phyloP scores from a whole-genome alignment of 2,888 invertebrate species.

The Galerucella pusilla region DNA sequence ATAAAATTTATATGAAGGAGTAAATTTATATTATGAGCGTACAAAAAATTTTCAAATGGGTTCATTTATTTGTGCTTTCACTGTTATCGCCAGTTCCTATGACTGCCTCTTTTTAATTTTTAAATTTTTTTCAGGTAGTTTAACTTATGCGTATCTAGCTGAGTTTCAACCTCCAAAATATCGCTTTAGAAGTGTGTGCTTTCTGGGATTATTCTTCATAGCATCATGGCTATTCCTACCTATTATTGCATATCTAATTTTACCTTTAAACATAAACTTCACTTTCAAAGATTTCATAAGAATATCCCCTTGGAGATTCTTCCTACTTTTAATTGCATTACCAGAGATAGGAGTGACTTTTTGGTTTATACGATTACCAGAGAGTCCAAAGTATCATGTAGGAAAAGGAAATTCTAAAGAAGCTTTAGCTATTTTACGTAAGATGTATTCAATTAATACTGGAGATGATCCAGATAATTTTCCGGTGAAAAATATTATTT shows the following conservation, averaged over 20 bases:
- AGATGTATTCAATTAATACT: constrained; percentile 71
- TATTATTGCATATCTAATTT: constrained; percentile 52
- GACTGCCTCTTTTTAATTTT: not conserved
- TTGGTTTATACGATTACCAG: constrained; percentile 71
- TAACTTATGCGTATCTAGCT: constrained; percentile 73
- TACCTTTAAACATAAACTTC: constrained; percentile 53
- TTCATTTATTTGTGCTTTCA: no score
- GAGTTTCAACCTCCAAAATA: constrained; percentile 73
- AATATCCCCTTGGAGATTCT: constrained; percentile 81
- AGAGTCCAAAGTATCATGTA: constrained; percentile 82
- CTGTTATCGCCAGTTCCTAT: no score
- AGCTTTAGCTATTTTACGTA: constrained; percentile 71
- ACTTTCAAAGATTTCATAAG: constrained; percentile 59
- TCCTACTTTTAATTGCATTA: constrained; percentile 74
- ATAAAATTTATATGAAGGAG: no score
- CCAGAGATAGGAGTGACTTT: constrained; percentile 73
- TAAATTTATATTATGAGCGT: no score
- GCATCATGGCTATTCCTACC: constrained; percentile 76
- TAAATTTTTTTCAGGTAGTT: constrained; percentile 41
- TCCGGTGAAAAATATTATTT: constrained; percentile 60
- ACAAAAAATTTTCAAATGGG: no score
- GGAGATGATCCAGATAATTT: constrained; percentile 65
- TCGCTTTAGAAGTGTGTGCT: constrained; percentile 71
- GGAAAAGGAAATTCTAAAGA: constrained; percentile 71
- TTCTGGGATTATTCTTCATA: constrained; percentile 74